phyloP scores from a whole-genome alignment of 2,797 vertebrate genomes.

The Myotis daubentonii region DNA sequence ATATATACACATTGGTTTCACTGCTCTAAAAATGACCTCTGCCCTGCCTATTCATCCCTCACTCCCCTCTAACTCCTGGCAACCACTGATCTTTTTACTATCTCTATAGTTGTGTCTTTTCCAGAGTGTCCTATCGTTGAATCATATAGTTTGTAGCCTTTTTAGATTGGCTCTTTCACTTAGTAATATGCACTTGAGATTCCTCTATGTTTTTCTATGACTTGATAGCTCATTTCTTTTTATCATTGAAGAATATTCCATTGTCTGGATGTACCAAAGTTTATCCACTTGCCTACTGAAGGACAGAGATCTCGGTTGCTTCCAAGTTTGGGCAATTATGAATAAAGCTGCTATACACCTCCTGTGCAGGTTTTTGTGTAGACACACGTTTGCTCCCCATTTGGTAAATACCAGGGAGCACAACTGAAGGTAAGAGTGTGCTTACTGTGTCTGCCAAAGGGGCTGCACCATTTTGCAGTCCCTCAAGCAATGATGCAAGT shows the following conservation, averaged over 20 bases:
- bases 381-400: background rate
- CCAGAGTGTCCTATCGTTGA: background rate
- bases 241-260: background rate
- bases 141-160: background rate
- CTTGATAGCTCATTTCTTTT: background rate
- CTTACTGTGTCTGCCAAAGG: background rate
- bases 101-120: background rate
- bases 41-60: background rate
- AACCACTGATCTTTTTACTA: background rate
- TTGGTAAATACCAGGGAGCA: background rate
- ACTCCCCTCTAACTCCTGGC: background rate
- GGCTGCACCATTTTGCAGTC: background rate
- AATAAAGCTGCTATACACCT: background rate
- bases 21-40: background rate
- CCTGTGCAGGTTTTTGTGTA: background rate
- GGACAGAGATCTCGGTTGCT: background rate
- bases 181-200: background rate
- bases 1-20: background rate
- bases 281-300: background rate
- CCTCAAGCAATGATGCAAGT: background rate
- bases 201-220: background rate
- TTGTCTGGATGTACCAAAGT: background rate
- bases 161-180: background rate
- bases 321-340: background rate
- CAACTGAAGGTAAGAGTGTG: background rate